Evolutionary conservation across 2,797 vertebrate species (phyloP).

Genomic region (Percopsis omiscomaycus): DNA sequence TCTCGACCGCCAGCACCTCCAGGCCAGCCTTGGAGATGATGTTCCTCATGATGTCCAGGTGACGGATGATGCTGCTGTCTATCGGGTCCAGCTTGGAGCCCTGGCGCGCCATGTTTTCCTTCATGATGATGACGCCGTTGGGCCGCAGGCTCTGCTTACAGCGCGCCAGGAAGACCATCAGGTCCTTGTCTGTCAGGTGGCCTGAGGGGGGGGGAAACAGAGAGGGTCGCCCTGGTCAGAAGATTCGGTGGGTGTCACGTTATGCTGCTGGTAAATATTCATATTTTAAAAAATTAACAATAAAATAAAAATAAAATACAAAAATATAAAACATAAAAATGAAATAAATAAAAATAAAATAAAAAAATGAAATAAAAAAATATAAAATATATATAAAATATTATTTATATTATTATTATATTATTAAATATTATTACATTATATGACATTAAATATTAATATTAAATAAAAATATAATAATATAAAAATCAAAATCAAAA

Average conservation of each 20-base stretch:
- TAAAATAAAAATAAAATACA: no score
- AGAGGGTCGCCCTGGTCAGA: no score
- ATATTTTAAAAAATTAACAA: no score
- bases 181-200: conserved; percentile 92
- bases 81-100: conserved; percentile 87
- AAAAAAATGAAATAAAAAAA: no score
- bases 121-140: conserved; percentile 88
- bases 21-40: conserved; percentile 87
- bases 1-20: conserved; percentile 80
- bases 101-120: conserved; percentile 93
- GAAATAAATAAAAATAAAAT: no score
- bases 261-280: no score
- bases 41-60: conserved; percentile 86
- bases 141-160: conserved; percentile 85
- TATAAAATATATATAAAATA: no score
- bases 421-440: no score
- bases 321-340: no score
- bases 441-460: no score
- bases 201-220: conserved; percentile 74
- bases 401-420: no score
- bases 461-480: background rate
- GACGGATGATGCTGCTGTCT: conserved; percentile 92
- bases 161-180: conserved; percentile 85
- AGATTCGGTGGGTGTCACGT: no score
- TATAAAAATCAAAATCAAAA: background rate